phyloP scores from a whole-genome alignment of 2,797 vertebrate genomes.

The Ctenopoma kingsleyae region DNA sequence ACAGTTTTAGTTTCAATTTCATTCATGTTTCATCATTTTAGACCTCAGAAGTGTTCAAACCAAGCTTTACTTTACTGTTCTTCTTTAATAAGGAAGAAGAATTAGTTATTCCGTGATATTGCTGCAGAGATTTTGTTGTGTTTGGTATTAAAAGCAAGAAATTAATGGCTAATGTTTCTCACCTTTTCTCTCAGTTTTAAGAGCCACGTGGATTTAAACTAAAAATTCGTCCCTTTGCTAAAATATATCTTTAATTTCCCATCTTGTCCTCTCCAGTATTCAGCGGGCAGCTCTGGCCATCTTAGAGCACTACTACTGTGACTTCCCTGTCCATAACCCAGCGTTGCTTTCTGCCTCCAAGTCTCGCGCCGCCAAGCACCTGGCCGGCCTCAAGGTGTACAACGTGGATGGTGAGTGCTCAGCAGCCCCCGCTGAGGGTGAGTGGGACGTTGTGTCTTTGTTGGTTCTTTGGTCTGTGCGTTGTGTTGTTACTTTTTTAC shows the following conservation, averaged over 20 bases:
- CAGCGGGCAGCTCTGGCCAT: slow-evolving; percentile 91
- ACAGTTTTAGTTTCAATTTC: too few species aligned
- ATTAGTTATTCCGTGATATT: background rate
- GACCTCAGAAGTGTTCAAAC: too few species aligned
- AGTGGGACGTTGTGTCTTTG: slow-evolving; percentile 52
- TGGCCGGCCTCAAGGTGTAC: slow-evolving; percentile 92
- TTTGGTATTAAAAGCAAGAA: slow-evolving; percentile 20
- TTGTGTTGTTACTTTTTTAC: background rate
- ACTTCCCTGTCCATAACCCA: slow-evolving; percentile 92
- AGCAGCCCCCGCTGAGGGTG: slow-evolving; percentile 71
- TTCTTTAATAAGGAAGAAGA: slow-evolving; percentile 3
- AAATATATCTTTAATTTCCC: background rate
- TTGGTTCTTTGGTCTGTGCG: background rate
- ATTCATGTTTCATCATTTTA: too few species aligned
- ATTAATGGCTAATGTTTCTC: slow-evolving; percentile 14
- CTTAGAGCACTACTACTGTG: slow-evolving; percentile 92
- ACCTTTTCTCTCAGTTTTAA: background rate
- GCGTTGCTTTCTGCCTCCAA: slow-evolving; percentile 89
- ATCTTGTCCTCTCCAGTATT: slow-evolving; percentile 75
- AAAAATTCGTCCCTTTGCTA: background rate
- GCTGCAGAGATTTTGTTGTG: slow-evolving; percentile 17
- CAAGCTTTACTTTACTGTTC: background rate
- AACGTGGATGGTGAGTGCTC: slow-evolving; percentile 91
- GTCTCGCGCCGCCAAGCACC: slow-evolving; percentile 88
- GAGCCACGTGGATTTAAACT: slow-evolving; percentile 2